phyloP scores from a whole-genome alignment of 1,140 invertebrate genomes.

The Sinonovacula constricta region DNA sequence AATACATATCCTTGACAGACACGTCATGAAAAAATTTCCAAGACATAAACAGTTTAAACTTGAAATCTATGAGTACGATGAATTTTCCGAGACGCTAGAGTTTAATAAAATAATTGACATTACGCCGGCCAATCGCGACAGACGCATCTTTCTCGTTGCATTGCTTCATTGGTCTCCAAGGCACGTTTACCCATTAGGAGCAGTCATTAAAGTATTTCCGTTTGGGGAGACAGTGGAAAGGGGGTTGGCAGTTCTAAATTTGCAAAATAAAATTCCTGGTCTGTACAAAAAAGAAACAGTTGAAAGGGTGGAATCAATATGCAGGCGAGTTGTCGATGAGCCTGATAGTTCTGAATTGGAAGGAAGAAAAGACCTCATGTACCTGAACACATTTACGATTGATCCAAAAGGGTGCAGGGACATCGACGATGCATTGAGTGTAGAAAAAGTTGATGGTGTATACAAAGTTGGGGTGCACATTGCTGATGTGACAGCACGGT shows the following conservation, averaged over 20 bases:
- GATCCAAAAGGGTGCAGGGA: slow-evolving; percentile 99
- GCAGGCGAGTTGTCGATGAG: slow-evolving; percentile 18
- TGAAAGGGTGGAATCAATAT: neutral
- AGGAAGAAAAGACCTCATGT: slow-evolving; percentile 84
- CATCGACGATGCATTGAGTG: slow-evolving; percentile 97
- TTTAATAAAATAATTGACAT: no score
- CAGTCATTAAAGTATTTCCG: slow-evolving; percentile 28
- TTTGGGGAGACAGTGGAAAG: slow-evolving; percentile 1
- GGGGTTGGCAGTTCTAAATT: slow-evolving; percentile 27
- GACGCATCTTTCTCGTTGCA: no score
- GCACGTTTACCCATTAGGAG: slow-evolving; percentile 45
- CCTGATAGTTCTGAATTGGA: neutral
- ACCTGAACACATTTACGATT: slow-evolving; percentile 86
- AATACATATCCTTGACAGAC: no score
- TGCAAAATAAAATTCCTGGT: slow-evolving; percentile 38
- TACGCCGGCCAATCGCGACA: no score
- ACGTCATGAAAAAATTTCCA: no score
- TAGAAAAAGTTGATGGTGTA: slow-evolving; percentile 49
- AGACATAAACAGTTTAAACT: no score
- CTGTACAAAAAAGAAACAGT: slow-evolving; percentile 30
- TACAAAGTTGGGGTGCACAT: slow-evolving; percentile 73
- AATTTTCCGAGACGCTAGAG: no score
- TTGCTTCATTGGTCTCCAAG: no score
- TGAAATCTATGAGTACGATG: no score
- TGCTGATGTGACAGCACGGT: slow-evolving; percentile 76